Conservation (phyloP, 2,797 vertebrate species). For the Rhabdophis nuchalis region DNA sequence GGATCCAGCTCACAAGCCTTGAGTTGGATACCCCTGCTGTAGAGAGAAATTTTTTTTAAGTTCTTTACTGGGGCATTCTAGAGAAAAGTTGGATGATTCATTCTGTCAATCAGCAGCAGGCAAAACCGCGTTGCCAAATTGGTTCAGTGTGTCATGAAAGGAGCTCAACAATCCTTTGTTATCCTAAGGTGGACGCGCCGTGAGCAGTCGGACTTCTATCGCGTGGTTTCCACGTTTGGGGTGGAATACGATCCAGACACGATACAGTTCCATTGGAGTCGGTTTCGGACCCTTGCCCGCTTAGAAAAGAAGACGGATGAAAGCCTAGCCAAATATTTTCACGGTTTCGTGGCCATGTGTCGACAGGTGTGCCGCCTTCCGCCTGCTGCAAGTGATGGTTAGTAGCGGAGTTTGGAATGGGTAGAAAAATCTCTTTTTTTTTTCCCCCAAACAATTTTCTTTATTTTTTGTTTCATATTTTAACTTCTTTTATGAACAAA, state of each 20-base stretch:
- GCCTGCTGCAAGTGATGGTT: constrained; percentile 79
- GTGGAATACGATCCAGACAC: constrained; percentile 81
- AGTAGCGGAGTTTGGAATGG: not conserved
- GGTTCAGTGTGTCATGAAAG: not conserved
- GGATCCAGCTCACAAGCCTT: too few relatives aligned
- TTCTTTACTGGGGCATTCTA: not conserved
- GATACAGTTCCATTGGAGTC: constrained; percentile 80
- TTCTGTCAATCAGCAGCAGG: not conserved
- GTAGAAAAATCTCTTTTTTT: too few relatives aligned
- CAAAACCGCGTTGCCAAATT: not conserved
- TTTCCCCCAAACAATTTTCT: too few relatives aligned
- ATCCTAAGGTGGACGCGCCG: constrained; percentile 87
- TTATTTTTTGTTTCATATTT: too few relatives aligned
- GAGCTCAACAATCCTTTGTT: not conserved
- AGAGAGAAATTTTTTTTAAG: too few relatives aligned
- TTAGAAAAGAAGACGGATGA: constrained; percentile 92
- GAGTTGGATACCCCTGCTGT: too few relatives aligned
- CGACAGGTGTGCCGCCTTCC: constrained; percentile 89
- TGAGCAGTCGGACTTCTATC: constrained; percentile 91
- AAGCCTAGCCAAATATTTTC: constrained; percentile 88
- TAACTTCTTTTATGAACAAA: too few relatives aligned
- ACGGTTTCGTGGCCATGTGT: constrained; percentile 92
- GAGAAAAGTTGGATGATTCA: not conserved
- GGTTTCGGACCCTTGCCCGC: constrained; percentile 84
- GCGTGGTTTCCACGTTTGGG: constrained; percentile 89